phyloP scores from a whole-genome alignment of 2,113 vertebrate species.

The Channa maculata region DNA sequence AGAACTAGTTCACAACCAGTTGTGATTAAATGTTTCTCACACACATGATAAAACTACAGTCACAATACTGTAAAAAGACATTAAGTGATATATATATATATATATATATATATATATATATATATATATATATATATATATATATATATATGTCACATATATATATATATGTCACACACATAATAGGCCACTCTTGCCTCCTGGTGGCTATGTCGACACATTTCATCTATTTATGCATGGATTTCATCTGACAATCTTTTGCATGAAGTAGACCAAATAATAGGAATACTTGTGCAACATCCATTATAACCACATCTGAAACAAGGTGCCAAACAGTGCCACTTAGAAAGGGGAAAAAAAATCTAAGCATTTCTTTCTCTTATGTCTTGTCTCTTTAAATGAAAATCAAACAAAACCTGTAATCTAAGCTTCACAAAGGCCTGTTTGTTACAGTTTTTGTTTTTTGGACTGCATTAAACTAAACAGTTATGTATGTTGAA shows the following conservation, averaged over 20 bases:
- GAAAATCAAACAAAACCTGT: background rate
- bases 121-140: background rate
- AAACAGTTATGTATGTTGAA: background rate
- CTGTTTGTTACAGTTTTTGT: constrained; percentile 8
- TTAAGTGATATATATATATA: background rate
- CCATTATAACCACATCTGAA: background rate
- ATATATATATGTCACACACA: background rate
- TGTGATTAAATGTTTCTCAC: background rate
- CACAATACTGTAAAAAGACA: background rate
- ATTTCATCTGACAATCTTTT: constrained; percentile 16
- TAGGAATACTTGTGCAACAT: background rate
- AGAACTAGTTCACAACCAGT: no score
- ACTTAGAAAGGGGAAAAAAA: background rate
- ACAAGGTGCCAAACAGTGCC: background rate
- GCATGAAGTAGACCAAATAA: constrained; percentile 7
- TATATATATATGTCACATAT: background rate
- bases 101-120: background rate
- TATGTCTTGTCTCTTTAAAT: background rate
- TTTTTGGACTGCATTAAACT: background rate
- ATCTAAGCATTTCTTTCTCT: background rate
- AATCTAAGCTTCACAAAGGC: background rate
- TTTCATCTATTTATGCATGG: constrained; percentile 7
- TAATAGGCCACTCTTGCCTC: constrained; percentile 56
- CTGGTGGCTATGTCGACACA: constrained; percentile 52
- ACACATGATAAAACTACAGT: constrained; percentile 2